Evolutionary conservation across 1,140 invertebrate species (phyloP).

Genomic region (Cotesia glomerata): DNA sequence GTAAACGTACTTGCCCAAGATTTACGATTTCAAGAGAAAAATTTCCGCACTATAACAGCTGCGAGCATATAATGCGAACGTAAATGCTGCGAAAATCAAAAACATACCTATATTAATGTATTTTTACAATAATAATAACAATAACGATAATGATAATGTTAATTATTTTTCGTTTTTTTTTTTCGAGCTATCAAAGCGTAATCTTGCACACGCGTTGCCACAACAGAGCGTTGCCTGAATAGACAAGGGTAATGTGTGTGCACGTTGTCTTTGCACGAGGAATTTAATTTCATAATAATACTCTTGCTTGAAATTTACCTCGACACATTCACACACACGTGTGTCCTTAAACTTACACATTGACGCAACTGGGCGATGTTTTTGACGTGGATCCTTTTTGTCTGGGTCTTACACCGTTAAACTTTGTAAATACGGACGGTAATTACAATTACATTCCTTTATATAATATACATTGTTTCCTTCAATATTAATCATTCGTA

Average conservation of each 20-base stretch:
- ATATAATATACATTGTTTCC: no score
- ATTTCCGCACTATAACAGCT: constrained; percentile 6
- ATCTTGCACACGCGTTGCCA: neutral
- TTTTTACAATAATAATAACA: no score
- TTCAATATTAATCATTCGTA: no score
- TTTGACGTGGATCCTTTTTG: no score
- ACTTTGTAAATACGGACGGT: no score
- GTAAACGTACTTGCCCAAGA: neutral
- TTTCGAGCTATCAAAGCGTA: neutral
- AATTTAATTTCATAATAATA: constrained; percentile 8
- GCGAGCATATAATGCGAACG: constrained; percentile 3
- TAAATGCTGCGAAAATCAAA: constrained; percentile 2
- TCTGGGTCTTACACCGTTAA: no score
- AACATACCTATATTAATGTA: neutral
- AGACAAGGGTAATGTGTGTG: neutral
- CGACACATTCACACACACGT: neutral
- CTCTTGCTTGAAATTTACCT: neutral
- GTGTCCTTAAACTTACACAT: no score
- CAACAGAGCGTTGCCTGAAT: neutral
- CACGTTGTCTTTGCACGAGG: constrained; percentile 4
- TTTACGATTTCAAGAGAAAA: constrained; percentile 1
- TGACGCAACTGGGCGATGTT: no score
- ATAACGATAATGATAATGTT: constrained; percentile 9
- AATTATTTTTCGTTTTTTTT: constrained; percentile 16
- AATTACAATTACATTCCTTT: no score